Evolutionary conservation across 2,113 vertebrate species (phyloP).

Genomic region (Hymenochirus boettgeri): DNA sequence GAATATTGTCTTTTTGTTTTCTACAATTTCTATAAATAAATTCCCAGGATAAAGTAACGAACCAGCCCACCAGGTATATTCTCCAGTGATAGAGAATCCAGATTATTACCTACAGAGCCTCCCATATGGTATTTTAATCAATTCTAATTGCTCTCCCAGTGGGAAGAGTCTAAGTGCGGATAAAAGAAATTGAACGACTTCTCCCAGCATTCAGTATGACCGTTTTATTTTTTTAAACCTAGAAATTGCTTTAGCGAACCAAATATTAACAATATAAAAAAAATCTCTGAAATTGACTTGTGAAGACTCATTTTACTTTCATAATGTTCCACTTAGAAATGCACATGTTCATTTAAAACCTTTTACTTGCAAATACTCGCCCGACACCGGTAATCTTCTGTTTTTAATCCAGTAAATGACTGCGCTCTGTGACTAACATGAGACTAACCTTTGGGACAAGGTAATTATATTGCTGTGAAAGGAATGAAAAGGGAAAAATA

Average conservation of each 20-base stretch:
- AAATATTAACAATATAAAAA: slow-evolving; percentile 14
- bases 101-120: slow-evolving; percentile 9
- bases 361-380: slow-evolving; percentile 33
- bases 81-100: no score
- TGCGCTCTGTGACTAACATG: neutral
- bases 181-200: slow-evolving; percentile 12
- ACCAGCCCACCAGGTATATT: no score
- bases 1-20: no score
- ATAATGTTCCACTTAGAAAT: slow-evolving; percentile 3
- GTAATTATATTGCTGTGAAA: slow-evolving; percentile 6
- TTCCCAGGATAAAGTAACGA: no score
- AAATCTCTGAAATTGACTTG: slow-evolving; percentile 4
- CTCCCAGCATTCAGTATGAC: slow-evolving; percentile 17
- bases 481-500: neutral
- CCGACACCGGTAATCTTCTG: neutral
- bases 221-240: slow-evolving; percentile 4
- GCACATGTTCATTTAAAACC: neutral
- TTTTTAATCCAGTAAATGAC: neutral
- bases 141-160: neutral
- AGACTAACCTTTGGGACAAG: neutral
- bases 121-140: slow-evolving; percentile 25
- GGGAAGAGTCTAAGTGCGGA: neutral
- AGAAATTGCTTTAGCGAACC: slow-evolving; percentile 25
- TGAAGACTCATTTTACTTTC: slow-evolving; percentile 17
- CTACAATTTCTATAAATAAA: no score